phyloP scores from a whole-genome alignment of 2,888 invertebrate genomes.

The Hemithea aestivaria region DNA sequence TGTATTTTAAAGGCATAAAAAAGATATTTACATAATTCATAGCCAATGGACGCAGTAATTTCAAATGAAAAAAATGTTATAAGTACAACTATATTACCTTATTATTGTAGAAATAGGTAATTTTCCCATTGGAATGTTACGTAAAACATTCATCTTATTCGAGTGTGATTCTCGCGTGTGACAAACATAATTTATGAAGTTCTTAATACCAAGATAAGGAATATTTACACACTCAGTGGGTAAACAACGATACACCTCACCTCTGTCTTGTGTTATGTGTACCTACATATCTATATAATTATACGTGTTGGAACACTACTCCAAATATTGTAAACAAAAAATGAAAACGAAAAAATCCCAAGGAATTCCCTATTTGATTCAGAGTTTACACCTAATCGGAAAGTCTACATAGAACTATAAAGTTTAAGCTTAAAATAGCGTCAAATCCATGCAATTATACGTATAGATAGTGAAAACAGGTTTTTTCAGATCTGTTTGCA shows the following conservation, averaged over 20 bases:
- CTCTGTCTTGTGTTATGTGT: conserved; percentile 72
- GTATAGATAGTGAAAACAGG: background rate
- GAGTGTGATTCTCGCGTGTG: conserved; percentile 60
- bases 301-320: conserved; percentile 67
- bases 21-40: too few relatives aligned
- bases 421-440: conserved; percentile 23
- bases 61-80: too few relatives aligned
- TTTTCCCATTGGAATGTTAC: conserved; percentile 39
- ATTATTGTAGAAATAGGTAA: too few relatives aligned
- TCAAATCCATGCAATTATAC: conserved; percentile 5
- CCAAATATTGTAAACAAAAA: conserved; percentile 64
- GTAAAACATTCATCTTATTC: conserved; percentile 48
- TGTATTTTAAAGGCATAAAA: too few relatives aligned
- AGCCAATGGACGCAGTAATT: too few relatives aligned
- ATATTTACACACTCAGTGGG: conserved; percentile 69
- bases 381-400: conserved; percentile 37
- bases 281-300: conserved; percentile 71
- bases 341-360: conserved; percentile 42
- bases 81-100: too few relatives aligned
- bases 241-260: conserved; percentile 66
- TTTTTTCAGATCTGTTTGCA: conserved; percentile 2
- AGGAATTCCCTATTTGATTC: conserved; percentile 40
- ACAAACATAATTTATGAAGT: conserved; percentile 80
- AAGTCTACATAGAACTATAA: conserved; percentile 34
- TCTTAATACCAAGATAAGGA: conserved; percentile 74